Percentiles rank a stretch among this genome's conserved stretches.
Conservation (phyloP, 2,888 invertebrate genomes). For the Eueremaeus valkanovi region DNA sequence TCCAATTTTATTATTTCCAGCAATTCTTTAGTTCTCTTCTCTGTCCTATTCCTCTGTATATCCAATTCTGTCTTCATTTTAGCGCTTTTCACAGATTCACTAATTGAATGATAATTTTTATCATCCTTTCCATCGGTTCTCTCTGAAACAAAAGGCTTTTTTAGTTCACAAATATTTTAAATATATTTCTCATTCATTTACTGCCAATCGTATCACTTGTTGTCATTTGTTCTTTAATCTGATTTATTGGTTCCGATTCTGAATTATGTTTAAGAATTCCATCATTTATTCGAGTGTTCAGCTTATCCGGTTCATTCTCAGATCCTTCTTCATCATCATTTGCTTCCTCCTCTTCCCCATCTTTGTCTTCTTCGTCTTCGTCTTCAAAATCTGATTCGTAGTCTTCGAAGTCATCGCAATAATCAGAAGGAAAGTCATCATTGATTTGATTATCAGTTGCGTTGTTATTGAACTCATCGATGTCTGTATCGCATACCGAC, state of each 20-base stretch:
- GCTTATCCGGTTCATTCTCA: neutral
- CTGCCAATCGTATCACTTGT: neutral
- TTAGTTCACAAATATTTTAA: neutral
- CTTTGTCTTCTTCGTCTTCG: neutral
- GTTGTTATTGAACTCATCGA: slow-evolving; percentile 3
- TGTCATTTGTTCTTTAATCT: neutral
- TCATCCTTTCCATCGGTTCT: neutral
- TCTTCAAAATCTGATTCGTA: slow-evolving; percentile 30
- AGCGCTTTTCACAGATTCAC: slow-evolving; percentile 6
- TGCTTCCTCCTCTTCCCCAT: neutral
- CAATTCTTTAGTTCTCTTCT: neutral
- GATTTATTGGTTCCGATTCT: neutral
- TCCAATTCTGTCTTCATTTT: neutral
- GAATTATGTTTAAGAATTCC: neutral
- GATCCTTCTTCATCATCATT: neutral
- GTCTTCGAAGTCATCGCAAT: slow-evolving; percentile 23
- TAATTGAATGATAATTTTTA: neutral
- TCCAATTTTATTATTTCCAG: slow-evolving; percentile 20
- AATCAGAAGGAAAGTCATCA: slow-evolving; percentile 13
- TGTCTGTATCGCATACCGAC: neutral
- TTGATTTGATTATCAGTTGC: neutral
- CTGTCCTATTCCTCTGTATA: neutral
- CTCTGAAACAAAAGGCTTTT: neutral
- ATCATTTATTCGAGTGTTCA: neutral
- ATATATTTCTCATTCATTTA: too few species aligned